A percentile compares a stretch with the other conserved stretches of the same genome.
Conservation (phyloP, 2,797 vertebrate species). For the Arrhamphus sclerolepis region DNA sequence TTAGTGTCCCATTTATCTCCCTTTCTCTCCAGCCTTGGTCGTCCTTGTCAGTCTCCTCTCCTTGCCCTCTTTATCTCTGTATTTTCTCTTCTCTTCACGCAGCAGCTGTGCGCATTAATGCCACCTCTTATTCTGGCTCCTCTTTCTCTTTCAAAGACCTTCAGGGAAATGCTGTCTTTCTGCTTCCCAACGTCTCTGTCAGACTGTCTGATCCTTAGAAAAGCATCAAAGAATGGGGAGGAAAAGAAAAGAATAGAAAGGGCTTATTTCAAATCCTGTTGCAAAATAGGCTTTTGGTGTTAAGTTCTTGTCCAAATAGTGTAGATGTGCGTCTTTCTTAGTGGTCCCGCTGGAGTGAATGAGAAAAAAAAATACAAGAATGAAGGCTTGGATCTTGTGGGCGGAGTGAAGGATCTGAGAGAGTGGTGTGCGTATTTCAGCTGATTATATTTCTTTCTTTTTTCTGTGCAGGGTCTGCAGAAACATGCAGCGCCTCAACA, state of each 20-base stretch:
- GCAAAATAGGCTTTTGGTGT: constrained; percentile 28
- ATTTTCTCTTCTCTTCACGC: constrained; percentile 42
- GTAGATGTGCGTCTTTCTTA: constrained; percentile 40
- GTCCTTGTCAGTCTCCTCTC: constrained; percentile 36
- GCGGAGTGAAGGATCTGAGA: constrained; percentile 57
- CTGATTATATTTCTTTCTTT: constrained; percentile 38
- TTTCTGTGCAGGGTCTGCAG: constrained; percentile 7
- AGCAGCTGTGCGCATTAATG: constrained; percentile 63
- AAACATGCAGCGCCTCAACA: constrained; percentile 9
- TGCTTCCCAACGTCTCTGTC: constrained; percentile 54
- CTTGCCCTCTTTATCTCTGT: constrained; percentile 68
- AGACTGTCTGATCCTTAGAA: constrained; percentile 34
- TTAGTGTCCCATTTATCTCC: constrained; percentile 10
- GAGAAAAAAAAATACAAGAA: constrained; percentile 59
- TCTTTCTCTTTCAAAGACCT: constrained; percentile 50
- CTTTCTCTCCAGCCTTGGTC: constrained; percentile 31
- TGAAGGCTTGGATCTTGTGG: constrained; percentile 67
- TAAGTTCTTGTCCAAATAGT: constrained; percentile 52
- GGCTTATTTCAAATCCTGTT: constrained; percentile 52
- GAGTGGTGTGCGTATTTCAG: constrained; percentile 40
- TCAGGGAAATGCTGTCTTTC: constrained; percentile 42
- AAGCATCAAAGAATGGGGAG: constrained; percentile 44
- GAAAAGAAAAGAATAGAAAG: constrained; percentile 7
- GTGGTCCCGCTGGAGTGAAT: constrained; percentile 59
- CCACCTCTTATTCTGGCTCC: constrained; percentile 59